phyloP scores from a whole-genome alignment of 2,888 invertebrate genomes.

The Latheticus oryzae region DNA sequence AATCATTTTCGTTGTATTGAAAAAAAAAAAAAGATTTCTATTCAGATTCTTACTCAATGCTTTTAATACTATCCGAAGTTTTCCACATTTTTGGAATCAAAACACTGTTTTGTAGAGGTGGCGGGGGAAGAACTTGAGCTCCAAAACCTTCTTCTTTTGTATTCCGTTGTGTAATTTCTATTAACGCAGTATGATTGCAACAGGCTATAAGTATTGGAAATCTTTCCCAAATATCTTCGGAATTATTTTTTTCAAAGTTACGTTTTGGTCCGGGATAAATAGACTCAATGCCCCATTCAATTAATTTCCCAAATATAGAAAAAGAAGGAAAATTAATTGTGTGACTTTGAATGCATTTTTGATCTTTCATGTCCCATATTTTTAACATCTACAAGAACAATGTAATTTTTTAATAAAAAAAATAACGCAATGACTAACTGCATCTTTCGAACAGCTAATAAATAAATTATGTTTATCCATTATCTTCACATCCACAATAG shows the following conservation, averaged over 20 bases:
- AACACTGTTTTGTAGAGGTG: slow-evolving; percentile 63
- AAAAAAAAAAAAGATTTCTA: too few species aligned
- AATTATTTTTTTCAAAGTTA: neutral
- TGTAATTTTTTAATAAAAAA: slow-evolving; percentile 3
- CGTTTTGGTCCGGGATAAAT: slow-evolving; percentile 70
- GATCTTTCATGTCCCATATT: slow-evolving; percentile 72
- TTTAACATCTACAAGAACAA: slow-evolving; percentile 66
- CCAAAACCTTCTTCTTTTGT: slow-evolving; percentile 51
- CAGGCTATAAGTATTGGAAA: slow-evolving; percentile 68
- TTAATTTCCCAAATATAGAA: slow-evolving; percentile 69
- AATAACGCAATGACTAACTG: too few species aligned
- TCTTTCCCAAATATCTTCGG: slow-evolving; percentile 59
- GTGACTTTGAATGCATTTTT: slow-evolving; percentile 70
- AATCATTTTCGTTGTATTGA: neutral
- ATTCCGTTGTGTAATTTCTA: slow-evolving; percentile 56
- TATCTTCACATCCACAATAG: slow-evolving; percentile 69
- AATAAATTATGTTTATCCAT: slow-evolving; percentile 67
- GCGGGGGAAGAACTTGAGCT: slow-evolving; percentile 58
- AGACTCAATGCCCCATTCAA: slow-evolving; percentile 70
- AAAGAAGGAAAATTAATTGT: slow-evolving; percentile 70
- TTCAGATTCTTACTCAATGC: too few species aligned
- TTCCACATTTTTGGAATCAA: slow-evolving; percentile 63
- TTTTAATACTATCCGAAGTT: slow-evolving; percentile 45
- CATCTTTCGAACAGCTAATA: slow-evolving; percentile 69
- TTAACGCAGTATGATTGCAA: slow-evolving; percentile 68